Evolutionary conservation across 2,888 invertebrate species (phyloP), one percentile per base, ranked within the genome.

Genomic region (Pherbina coryleti): DNA sequence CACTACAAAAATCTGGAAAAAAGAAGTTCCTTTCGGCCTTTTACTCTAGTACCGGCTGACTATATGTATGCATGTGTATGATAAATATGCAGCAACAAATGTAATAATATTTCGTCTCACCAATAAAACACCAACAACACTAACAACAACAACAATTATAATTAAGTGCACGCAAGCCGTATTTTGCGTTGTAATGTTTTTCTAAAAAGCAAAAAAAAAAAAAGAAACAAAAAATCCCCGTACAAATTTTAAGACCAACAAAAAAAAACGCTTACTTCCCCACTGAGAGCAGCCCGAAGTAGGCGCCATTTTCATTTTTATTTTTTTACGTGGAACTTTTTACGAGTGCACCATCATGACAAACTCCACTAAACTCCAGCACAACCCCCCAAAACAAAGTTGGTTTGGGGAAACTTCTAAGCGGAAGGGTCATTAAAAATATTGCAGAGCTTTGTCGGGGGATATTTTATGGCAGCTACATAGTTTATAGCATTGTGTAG

Each of bases 381-480:
- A 44, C 51, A 51, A 17, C 22, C 25, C n/a, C n/a, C 22, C 17
- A 49, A n/a, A 51, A 51, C 17, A 14, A 28, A 70, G 14, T n/a
- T 57, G 5, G 22, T 9, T 69, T 34, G 64, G 51, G 51, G 53
- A 34, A 34, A 14, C 62, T 75, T 57, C 72, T 57, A 72, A 83
- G 81, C 81, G 78, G 81, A 80, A 82, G 81, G 81, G 84, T 85
- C 85, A 86, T 85, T 85, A 86, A 85, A 82, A 77, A 81, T 75
- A 79, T 79, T 62, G 64, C 37, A 25, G 53, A 70, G 31, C 34
- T 49, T 31, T 49, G 22, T 8, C 17, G 55, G n/a, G 17, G 64
- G 25, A 7, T 69, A 44, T 31, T 72, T 72, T 57, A 72, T 72
- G 37, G 57, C n/a, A 60, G 57, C 57, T 22, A 55, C 19, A 34